Base-by-base conservation (phyloP, 2,888 invertebrate species). In the Anaspis maculata region DNA sequence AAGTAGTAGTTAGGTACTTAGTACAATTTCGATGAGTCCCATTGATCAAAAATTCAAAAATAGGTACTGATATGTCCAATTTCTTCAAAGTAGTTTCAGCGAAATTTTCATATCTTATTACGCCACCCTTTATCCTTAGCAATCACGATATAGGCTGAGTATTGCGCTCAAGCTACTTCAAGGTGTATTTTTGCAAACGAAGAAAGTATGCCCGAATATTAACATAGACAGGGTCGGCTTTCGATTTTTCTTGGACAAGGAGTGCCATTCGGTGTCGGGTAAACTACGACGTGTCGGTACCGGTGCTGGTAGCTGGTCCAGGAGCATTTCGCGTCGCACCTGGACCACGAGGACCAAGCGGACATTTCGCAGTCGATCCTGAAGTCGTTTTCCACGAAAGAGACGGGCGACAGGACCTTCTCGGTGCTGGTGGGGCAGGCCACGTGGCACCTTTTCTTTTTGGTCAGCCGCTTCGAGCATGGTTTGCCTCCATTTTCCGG, bases 311-410 rank as follows among this genome's bases (percentile, higher is more conserved):
- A 64, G 15, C 10, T 32, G 27, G 13, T 26, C 22, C 9, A 11
- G 14, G 6, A 5, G 11, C 10, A 5, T 5, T 64, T 3, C 66
- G 57, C 2, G 1, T 71, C 74, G 54, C 82, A 83, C 0, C 76
- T 71, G 3, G 77, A 73, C 81, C 81, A 82, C 5, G 70, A 68
- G n/a, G 77, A 74, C 82, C 82, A 82, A 30, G 71, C 67, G 0
- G 75, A 73, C 51, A 79, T 74, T 19, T 68, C 66, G 52, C 82
- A 83, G 39, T 73, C 72, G 4, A 48, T 44, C 30, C 33, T 44
- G 15, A 34, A 25, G 24, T 10, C 26, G 16, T 27, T 34, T 25
- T 38, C 38, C 14, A 10, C 10, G 15, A 33, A 32, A 19, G 26
- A 16, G 28, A 24, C 6, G 32, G 30, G 9, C 5, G 19, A 19